Evolutionary conservation across 2,797 vertebrate species (phyloP).

Genomic region (Sebastes vulpes): DNA sequence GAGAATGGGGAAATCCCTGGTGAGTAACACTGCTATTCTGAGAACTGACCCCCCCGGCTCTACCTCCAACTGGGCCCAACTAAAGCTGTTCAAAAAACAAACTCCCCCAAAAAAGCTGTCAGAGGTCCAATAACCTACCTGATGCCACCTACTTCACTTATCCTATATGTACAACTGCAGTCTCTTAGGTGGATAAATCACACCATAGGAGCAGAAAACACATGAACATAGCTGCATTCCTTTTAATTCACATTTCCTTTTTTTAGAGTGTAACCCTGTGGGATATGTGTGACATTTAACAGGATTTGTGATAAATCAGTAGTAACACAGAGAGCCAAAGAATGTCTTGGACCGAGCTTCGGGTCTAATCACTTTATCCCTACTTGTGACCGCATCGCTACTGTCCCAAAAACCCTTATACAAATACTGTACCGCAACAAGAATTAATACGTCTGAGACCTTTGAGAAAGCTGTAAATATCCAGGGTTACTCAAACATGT

Average conservation of each 20-base stretch:
- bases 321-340: slow-evolving; percentile 30
- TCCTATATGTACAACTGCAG: background rate
- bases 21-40: slow-evolving; percentile 38
- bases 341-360: slow-evolving; percentile 34
- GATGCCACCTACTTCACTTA: background rate
- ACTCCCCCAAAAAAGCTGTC: background rate
- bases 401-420: slow-evolving; percentile 25
- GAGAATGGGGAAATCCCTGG: slow-evolving; percentile 64
- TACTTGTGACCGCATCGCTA: slow-evolving; percentile 32
- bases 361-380: slow-evolving; percentile 52
- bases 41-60: background rate
- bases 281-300: slow-evolving; percentile 42
- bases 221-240: background rate
- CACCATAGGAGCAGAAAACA: background rate
- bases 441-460: slow-evolving; percentile 1
- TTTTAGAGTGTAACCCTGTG: background rate
- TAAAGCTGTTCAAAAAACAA: slow-evolving; percentile 21
- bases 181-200: background rate
- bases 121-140: slow-evolving; percentile 1
- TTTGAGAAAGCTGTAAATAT: slow-evolving; percentile 46
- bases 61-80: background rate
- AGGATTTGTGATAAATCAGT: slow-evolving; percentile 20
- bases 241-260: background rate
- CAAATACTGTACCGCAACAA: slow-evolving; percentile 25
- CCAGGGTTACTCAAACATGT: slow-evolving; percentile 31